Evolutionary conservation across 1,140 invertebrate genomes (phyloP).

Genomic region (Mercenaria mercenaria): DNA sequence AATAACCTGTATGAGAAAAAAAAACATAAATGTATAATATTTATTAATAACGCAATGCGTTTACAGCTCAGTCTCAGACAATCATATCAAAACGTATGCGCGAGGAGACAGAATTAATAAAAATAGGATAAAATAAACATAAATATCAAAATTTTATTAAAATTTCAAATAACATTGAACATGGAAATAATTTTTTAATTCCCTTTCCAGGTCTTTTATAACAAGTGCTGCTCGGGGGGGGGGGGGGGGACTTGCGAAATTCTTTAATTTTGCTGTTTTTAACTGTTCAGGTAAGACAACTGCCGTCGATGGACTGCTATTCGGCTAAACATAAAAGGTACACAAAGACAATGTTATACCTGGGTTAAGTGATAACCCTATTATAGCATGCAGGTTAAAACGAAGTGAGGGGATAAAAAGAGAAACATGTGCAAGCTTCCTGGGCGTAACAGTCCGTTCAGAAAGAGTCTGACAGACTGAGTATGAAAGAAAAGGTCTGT

Average conservation of each 20-base stretch:
- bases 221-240: background rate
- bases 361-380: too few relatives aligned
- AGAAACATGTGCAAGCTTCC: too few relatives aligned
- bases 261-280: slow-evolving; percentile 16
- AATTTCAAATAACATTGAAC: background rate
- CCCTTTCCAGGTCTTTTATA: background rate
- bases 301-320: background rate
- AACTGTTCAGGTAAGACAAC: background rate
- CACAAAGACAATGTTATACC: background rate
- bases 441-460: background rate
- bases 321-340: background rate
- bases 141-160: background rate
- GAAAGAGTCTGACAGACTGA: background rate
- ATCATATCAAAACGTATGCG: too few relatives aligned
- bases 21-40: background rate
- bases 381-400: too few relatives aligned
- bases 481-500: too few relatives aligned
- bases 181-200: background rate
- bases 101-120: too few relatives aligned
- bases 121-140: too few relatives aligned
- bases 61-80: too few relatives aligned
- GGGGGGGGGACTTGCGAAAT: slow-evolving; percentile 30
- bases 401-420: too few relatives aligned
- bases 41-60: too few relatives aligned
- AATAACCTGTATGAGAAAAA: too few relatives aligned